These are phyloP conservation scores for Formica exsecta DNA, from an alignment of 1,140 invertebrate species.

Conservation along the genomic window DNA sequence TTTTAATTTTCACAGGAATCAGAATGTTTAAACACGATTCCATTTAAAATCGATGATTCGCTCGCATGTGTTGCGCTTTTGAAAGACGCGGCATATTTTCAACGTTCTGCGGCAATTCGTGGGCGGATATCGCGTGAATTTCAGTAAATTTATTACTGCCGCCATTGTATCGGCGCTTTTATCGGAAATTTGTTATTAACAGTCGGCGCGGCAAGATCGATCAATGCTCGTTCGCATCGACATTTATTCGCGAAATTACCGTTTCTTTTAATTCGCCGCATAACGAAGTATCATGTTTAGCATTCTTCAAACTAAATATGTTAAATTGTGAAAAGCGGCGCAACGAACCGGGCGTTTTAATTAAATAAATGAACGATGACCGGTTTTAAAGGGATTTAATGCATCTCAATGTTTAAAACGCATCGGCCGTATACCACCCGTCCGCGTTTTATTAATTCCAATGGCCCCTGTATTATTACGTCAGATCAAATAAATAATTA, in stretches of 20 bases:
- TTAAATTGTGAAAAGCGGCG: conserved; percentile 68
- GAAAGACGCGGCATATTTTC: conserved; percentile 47
- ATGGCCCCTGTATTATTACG: conserved; percentile 70
- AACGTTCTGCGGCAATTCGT: conserved; percentile 30
- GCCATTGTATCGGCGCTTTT: conserved; percentile 60
- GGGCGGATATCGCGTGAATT: conserved; percentile 58
- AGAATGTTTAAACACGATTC: conserved; percentile 55
- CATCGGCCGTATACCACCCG: conserved; percentile 59
- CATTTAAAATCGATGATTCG: conserved; percentile 49
- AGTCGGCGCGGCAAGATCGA: conserved; percentile 40
- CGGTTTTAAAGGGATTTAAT: conserved; percentile 72
- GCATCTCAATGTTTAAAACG: conserved; percentile 71
- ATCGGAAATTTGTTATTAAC: conserved; percentile 63
- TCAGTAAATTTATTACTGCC: conserved; percentile 62
- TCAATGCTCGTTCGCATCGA: conserved; percentile 33
- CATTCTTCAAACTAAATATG: conserved; percentile 63
- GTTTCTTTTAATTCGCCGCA: conserved; percentile 44
- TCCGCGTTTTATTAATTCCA: conserved; percentile 73
- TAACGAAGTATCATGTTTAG: conserved; percentile 57
- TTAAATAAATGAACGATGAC: conserved; percentile 72
- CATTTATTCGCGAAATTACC: conserved; percentile 62
- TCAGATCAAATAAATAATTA: conserved; percentile 75
- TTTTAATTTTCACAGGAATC: conserved; percentile 55
- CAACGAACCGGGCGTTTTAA: conserved; percentile 64
- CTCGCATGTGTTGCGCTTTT: conserved; percentile 51